Evolutionary conservation across 2,888 invertebrate species (phyloP), one percentile per base, ranked within the genome.

Genomic region (Amblyjoppa proteus): DNA sequence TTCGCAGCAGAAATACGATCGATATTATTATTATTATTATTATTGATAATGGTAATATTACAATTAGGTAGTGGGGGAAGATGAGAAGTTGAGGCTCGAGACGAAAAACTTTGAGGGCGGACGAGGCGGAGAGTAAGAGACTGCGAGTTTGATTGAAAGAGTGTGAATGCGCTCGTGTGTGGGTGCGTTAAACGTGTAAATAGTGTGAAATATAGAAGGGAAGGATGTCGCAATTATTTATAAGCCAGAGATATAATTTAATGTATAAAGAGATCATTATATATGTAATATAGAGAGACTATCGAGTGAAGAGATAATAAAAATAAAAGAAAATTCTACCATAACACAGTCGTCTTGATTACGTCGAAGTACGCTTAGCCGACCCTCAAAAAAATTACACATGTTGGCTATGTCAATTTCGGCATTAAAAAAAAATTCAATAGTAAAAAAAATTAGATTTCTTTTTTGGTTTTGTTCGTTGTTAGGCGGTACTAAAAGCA

Each of bases 171-270:
- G 84, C 86, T 45, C 45, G 45, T 16, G 45, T 45, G 45, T 45
- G 80, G 81, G 70, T 83, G 80, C 81, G 80, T 79, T 75, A 56
- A 74, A 69, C 45, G 28, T 87, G 84, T 85, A 87, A 81, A 88
- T 83, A 87, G 86, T 16, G 75, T 76, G 71, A 64, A 89, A 87
- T 89, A 89, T 88, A 90, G 88, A 91, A 87, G 86, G 86, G 87
- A 88, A 83, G 89, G 87, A 89, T 89, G 89, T 89, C 88, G 89
- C 89, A 90, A 92, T 91, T 91, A 93, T 92, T 93, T 92, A 90
- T 91, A 92, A 91, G 89, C 83, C 91, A 92, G 91, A 93, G 91
- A 89, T 91, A 87, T 91, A 92, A 92, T 91, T 92, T 90, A 92
- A 93, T 93, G 92, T 91, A 92, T 91, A 87, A 78, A 92, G 89